phyloP scores from a whole-genome alignment of 1,140 invertebrate species.

The Formica exsecta region DNA sequence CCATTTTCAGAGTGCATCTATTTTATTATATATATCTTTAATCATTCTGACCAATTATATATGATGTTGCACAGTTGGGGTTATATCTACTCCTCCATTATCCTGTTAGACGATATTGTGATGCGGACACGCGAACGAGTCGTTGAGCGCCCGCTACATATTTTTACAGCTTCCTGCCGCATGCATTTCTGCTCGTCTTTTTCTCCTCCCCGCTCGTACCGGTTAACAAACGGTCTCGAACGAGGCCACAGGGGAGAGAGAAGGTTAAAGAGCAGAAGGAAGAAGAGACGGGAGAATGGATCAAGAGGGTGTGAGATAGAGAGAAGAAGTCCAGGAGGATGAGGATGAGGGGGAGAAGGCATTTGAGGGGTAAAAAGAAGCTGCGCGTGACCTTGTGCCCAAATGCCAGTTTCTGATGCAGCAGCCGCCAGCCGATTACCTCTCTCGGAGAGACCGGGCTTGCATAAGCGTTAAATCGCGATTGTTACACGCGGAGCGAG shows the following conservation, averaged over 20 bases:
- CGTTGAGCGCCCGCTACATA: conserved; percentile 24
- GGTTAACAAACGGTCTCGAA: conserved; percentile 66
- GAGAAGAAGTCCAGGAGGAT: neutral
- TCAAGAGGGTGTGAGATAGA: neutral
- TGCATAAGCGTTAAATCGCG: conserved; percentile 77
- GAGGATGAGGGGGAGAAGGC: neutral
- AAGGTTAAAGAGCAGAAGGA: conserved; percentile 41
- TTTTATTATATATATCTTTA: neutral
- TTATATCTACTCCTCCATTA: neutral
- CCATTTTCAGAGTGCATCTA: neutral
- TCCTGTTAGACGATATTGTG: conserved; percentile 23
- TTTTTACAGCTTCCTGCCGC: conserved; percentile 73
- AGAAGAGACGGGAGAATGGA: conserved; percentile 1
- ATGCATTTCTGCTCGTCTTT: conserved; percentile 52
- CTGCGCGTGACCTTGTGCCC: conserved; percentile 73
- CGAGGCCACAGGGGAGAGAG: conserved; percentile 38
- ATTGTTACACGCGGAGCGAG: conserved; percentile 63
- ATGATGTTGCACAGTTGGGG: neutral
- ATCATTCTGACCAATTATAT: neutral
- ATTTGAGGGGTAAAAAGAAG: conserved; percentile 50
- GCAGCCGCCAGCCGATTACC: conserved; percentile 59
- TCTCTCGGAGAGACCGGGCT: conserved; percentile 56
- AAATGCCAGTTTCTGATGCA: conserved; percentile 77
- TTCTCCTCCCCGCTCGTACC: conserved; percentile 47
- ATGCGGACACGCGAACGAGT: conserved; percentile 42